A percentile compares a stretch with the other conserved stretches of the same genome.
phyloP scores from a whole-genome alignment of 2,888 invertebrate species.

The Lordiphosa andalusiaca region DNA sequence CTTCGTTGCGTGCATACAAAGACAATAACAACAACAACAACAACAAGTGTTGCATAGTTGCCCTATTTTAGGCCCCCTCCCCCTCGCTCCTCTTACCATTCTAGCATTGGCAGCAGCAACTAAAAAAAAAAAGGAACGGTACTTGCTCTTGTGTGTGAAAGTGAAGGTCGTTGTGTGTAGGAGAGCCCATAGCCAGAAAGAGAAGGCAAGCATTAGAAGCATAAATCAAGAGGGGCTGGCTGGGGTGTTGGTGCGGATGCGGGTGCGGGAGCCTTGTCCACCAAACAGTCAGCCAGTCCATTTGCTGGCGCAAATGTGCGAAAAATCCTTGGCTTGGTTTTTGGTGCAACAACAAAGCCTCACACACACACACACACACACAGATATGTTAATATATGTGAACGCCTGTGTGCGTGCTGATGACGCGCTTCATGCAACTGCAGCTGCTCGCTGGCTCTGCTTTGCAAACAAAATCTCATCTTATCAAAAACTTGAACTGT shows the following conservation, averaged over 20 bases:
- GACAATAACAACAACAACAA: conserved; percentile 24
- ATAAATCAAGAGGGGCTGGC: not conserved
- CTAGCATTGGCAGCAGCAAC: conserved; percentile 14
- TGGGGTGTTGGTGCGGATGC: conserved; percentile 43
- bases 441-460: conserved; percentile 21
- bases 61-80: conserved; percentile 48
- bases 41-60: conserved; percentile 43
- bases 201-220: not conserved
- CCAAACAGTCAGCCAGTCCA: conserved; percentile 38
- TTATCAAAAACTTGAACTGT: no score
- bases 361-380: conserved; percentile 26
- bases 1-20: conserved; percentile 22
- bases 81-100: conserved; percentile 8
- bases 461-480: no score
- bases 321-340: conserved; percentile 73
- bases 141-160: conserved; percentile 42
- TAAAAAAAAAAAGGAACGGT: conserved; percentile 38
- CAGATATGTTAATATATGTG: conserved; percentile 14
- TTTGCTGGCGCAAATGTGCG: conserved; percentile 61
- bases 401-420: conserved; percentile 26
- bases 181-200: conserved; percentile 5
- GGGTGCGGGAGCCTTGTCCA: conserved; percentile 31
- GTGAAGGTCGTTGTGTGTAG: conserved; percentile 61
- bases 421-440: conserved; percentile 63
- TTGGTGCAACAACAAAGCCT: conserved; percentile 68